Conservation (phyloP, 2,797 vertebrate species). For the Echeneis naucrates region DNA sequence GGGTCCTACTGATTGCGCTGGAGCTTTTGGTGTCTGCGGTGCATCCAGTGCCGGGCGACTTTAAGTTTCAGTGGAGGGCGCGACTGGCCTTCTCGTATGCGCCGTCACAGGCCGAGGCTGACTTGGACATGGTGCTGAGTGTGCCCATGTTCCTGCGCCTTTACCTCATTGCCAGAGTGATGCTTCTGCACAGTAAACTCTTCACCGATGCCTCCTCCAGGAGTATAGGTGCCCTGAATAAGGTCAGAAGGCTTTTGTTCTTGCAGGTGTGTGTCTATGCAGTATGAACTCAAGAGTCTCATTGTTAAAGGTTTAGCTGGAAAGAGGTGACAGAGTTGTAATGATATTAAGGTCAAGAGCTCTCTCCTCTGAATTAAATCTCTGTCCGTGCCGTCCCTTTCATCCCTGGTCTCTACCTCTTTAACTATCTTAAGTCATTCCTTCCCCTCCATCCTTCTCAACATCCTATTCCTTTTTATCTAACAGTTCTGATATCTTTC, state of each 20-base stretch:
- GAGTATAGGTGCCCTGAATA: slow-evolving; percentile 99
- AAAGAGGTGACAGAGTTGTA: slow-evolving; percentile 28
- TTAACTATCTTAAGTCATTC: slow-evolving; percentile 35
- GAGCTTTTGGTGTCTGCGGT: slow-evolving; percentile 98
- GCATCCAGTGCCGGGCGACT: slow-evolving; percentile 94
- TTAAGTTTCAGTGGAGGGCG: slow-evolving; percentile 94
- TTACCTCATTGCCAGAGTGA: slow-evolving; percentile 97
- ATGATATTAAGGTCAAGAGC: slow-evolving; percentile 64
- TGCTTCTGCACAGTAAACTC: slow-evolving; percentile 99
- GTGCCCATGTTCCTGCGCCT: slow-evolving; percentile 99
- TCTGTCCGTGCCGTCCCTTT: slow-evolving; percentile 40
- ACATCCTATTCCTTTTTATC: slow-evolving; percentile 47
- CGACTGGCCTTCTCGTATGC: slow-evolving; percentile 96
- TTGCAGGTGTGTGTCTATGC: slow-evolving; percentile 14
- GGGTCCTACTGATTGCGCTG: slow-evolving; percentile 94
- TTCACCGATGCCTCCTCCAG: slow-evolving; percentile 99
- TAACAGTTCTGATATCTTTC: slow-evolving; percentile 36
- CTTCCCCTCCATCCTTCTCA: slow-evolving; percentile 25
- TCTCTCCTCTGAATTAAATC: slow-evolving; percentile 58
- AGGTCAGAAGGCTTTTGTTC: slow-evolving; percentile 79
- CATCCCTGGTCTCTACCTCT: slow-evolving; percentile 38
- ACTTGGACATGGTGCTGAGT: slow-evolving; percentile 98
- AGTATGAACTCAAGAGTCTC: slow-evolving; percentile 8
- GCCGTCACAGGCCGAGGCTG: slow-evolving; percentile 92
- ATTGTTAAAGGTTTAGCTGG: slow-evolving; percentile 25